These are phyloP conservation scores for Crax fasciolata DNA, from an alignment of 2,797 vertebrate species.

Conservation along the genomic window DNA sequence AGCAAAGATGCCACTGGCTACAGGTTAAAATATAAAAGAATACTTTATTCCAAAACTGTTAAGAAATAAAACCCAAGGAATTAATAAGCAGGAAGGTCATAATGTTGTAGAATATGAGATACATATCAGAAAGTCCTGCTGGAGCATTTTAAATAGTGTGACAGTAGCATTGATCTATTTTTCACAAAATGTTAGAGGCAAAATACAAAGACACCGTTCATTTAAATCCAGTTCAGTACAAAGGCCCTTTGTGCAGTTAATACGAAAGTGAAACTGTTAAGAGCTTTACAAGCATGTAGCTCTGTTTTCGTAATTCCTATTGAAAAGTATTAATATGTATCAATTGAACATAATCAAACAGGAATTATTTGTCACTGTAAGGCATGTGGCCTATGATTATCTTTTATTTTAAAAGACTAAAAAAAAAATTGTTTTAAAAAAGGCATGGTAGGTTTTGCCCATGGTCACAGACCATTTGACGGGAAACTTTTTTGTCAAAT, in stretches of 20 bases:
- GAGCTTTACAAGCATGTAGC: neutral
- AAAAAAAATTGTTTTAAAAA: neutral
- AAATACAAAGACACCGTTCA: constrained; percentile 5
- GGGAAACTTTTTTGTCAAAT: neutral
- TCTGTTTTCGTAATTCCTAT: neutral
- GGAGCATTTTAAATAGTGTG: neutral
- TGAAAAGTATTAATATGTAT: neutral
- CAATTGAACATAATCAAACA: neutral
- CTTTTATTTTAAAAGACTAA: neutral
- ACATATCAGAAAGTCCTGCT: neutral
- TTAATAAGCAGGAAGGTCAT: neutral
- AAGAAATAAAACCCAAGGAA: neutral
- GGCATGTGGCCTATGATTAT: neutral
- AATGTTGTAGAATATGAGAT: neutral
- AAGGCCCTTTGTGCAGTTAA: neutral
- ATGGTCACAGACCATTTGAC: neutral
- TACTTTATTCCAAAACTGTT: constrained; percentile 13
- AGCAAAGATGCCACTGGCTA: neutral
- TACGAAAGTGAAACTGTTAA: constrained; percentile 41
- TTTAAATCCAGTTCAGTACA: neutral
- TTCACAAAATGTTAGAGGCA: neutral
- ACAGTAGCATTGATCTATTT: neutral
- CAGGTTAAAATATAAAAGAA: constrained; percentile 26
- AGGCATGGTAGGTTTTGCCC: neutral
- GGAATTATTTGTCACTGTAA: neutral